Percentiles rank a stretch among this genome's conserved stretches.
Conservation (phyloP, 1,140 invertebrate species). For the Bombus huntii region DNA sequence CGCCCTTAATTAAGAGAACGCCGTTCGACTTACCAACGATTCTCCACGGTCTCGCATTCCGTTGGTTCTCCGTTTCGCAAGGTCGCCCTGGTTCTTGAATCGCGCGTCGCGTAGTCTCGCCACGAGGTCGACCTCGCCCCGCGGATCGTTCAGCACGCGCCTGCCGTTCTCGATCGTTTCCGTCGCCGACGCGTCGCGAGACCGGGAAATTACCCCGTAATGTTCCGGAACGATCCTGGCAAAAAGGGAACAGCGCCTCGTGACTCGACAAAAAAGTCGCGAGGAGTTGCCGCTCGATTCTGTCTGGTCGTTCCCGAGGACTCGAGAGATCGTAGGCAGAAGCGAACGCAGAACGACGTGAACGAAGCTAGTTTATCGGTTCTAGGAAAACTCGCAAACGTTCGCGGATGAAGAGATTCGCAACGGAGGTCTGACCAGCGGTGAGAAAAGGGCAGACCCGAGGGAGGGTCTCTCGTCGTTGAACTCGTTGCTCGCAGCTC, state of each 20-base stretch:
- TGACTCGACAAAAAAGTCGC: slow-evolving; percentile 1
- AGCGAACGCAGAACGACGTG: not conserved
- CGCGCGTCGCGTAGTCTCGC: too few relatives aligned
- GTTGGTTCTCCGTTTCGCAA: slow-evolving; percentile 23
- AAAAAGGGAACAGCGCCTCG: not conserved
- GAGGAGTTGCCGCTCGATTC: not conserved
- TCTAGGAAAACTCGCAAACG: slow-evolving; percentile 35
- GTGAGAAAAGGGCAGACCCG: not conserved
- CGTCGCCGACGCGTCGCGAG: not conserved
- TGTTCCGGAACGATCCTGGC: slow-evolving; percentile 3
- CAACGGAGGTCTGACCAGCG: slow-evolving; percentile 38
- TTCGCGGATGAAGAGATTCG: slow-evolving; percentile 62
- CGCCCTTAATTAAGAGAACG: slow-evolving; percentile 79
- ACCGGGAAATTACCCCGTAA: not conserved
- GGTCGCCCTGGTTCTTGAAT: not conserved
- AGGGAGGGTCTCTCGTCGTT: too few relatives aligned
- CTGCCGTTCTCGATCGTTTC: not conserved
- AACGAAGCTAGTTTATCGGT: not conserved
- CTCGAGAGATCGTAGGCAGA: not conserved
- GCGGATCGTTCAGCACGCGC: not conserved
- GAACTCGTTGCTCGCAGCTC: not conserved
- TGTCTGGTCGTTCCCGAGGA: not conserved
- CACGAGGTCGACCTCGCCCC: too few relatives aligned
- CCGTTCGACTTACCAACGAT: slow-evolving; percentile 70
- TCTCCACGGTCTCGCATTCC: slow-evolving; percentile 73